Conservation (phyloP, 2,888 invertebrate species). For the Apodemia duryi region DNA sequence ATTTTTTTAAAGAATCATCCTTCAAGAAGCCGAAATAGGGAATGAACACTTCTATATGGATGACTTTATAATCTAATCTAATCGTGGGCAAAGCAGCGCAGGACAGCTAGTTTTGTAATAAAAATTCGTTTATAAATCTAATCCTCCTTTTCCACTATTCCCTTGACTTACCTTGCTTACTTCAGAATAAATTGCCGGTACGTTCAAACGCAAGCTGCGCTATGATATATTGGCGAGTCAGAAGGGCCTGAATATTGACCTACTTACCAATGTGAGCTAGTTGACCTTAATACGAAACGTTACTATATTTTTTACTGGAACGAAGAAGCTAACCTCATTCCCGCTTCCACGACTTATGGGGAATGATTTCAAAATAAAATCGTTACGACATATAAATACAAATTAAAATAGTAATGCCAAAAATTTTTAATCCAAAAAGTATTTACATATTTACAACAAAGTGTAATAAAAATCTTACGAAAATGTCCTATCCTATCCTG, state of each 20-base stretch:
- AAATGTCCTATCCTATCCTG: too few species aligned
- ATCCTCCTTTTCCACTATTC: constrained; percentile 6
- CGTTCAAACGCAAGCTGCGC: constrained; percentile 31
- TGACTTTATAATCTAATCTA: too few species aligned
- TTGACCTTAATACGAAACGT: constrained; percentile 19
- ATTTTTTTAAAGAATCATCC: too few species aligned
- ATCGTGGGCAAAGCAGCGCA: too few species aligned
- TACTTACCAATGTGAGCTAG: constrained; percentile 18
- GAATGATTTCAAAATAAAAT: constrained; percentile 1
- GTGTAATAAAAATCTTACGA: too few species aligned
- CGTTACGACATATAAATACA: not conserved
- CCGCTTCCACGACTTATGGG: not conserved
- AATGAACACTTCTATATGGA: too few species aligned
- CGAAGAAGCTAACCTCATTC: constrained; percentile 4
- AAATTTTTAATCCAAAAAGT: too few species aligned
- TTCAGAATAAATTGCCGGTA: constrained; percentile 18
- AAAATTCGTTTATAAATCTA: constrained; percentile 2
- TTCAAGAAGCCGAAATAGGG: too few species aligned
- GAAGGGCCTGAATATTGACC: constrained; percentile 22
- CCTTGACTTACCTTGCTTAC: constrained; percentile 13
- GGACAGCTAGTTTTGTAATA: not conserved
- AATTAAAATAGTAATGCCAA: not conserved
- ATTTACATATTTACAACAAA: too few species aligned
- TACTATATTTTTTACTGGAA: constrained; percentile 11
- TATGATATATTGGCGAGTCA: constrained; percentile 30